These are phyloP conservation scores for Quiscalus mexicanus DNA, from an alignment of 2,113 vertebrate species.

Conservation along the genomic window DNA sequence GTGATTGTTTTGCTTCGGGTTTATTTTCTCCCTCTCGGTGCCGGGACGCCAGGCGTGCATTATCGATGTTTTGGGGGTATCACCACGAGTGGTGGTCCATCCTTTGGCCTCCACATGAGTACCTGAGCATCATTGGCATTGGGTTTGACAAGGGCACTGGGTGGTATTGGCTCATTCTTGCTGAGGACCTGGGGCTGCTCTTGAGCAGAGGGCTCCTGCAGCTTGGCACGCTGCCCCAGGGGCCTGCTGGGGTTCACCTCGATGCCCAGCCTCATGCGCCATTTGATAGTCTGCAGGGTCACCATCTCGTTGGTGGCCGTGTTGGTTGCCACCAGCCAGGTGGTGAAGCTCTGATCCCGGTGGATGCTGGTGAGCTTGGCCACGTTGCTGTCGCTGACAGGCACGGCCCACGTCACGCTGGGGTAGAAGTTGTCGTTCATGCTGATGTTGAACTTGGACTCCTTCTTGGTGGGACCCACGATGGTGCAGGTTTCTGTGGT, in stretches of 20 bases:
- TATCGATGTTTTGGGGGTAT: constrained; percentile 90
- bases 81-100: constrained; percentile 86
- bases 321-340: constrained; percentile 96
- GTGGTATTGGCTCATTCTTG: constrained; percentile 90
- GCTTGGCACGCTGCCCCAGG: constrained; percentile 86
- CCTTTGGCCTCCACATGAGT: constrained; percentile 97
- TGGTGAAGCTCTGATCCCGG: constrained; percentile 96
- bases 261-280: constrained; percentile 94
- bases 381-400: constrained; percentile 92
- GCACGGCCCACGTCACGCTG: constrained; percentile 96
- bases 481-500: constrained; percentile 95
- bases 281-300: constrained; percentile 91
- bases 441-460: constrained; percentile 91
- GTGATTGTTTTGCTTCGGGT: constrained; percentile 15
- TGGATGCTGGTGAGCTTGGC: constrained; percentile 90
- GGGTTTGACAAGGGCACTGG: constrained; percentile 94
- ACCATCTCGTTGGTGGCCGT: constrained; percentile 86
- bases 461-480: constrained; percentile 91
- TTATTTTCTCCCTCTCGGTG: neutral
- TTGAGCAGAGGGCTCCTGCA: constrained; percentile 87
- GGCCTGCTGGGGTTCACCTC: constrained; percentile 87
- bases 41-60: constrained; percentile 3
- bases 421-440: constrained; percentile 99
- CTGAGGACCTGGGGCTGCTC: constrained; percentile 90
- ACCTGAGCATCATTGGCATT: constrained; percentile 99